Evolutionary conservation across 2,888 invertebrate genomes (phyloP), one percentile per base, ranked within the genome.

Genomic region (Drosophila phalerata): DNA sequence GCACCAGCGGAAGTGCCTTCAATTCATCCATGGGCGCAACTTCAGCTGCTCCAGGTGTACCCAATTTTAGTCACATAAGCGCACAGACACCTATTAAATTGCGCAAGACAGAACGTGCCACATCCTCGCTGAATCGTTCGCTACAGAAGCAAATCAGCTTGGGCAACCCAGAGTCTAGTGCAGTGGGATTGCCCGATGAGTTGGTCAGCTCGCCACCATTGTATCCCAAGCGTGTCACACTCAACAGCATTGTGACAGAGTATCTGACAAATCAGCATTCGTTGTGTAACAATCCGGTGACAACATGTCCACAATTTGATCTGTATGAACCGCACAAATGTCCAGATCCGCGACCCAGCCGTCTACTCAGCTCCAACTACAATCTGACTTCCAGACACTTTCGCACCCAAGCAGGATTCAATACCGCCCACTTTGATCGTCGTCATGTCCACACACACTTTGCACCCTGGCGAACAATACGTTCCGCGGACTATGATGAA

Each of bases 201-300:
- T 37, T 68, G 11, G 15, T 40, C 11, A 53, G 45, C 6, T 81
- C 81, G 38, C 64, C 77, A 55, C 48, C 71, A 8, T 25, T 80
- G 15, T 55, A 91, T 86, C 45, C 95, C 96, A 90, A 90, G 68
- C 91, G 91, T 8, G 95, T 97, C 61, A 96, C 97, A 0, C 93
- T 99, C 25, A 97, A 98, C 92, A 96, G 97, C 45, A 98, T 99
- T 89, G 97, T 99, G 75, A 98, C 97, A 0, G 98, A 99, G 92
- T 99, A 99, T 93, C 94, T 99, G 57, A 96, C 98, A 84, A 98
- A 98, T 93, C 99, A 99, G 92, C 99, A 99, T 93, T 96, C 98
- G n/a, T 93, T 98, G 8, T 99, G 99, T 93, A 97, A 97, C 93
- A 98, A 99, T 93, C 99, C 99, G 0, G 98, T 99, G 93, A 97